Conservation (phyloP, 23 tunicate genomes). For the Clavelina lepadiformis region DNA sequence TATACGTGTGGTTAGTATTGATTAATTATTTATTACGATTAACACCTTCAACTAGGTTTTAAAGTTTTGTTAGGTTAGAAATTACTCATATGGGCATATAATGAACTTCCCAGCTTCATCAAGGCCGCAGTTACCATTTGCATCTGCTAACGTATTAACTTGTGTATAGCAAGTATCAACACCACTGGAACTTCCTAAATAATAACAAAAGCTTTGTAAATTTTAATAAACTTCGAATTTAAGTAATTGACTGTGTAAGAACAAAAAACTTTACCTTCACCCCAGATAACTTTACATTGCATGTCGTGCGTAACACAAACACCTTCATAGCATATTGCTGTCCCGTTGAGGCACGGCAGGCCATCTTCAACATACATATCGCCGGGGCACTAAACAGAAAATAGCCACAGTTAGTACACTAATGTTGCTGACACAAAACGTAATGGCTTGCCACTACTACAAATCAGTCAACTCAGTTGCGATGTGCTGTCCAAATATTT, state of each 20-base stretch:
- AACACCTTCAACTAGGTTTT: too few relatives aligned
- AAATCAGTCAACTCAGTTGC: too few relatives aligned
- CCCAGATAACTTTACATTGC: conserved; percentile 60
- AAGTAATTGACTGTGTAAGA: too few relatives aligned
- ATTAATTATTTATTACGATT: too few relatives aligned
- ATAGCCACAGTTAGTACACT: neutral
- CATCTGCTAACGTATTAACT: conserved; percentile 54
- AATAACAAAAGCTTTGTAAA: too few relatives aligned
- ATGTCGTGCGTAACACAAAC: conserved; percentile 43
- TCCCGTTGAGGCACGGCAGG: conserved; percentile 1
- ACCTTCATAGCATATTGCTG: conserved; percentile 34
- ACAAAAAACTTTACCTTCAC: too few relatives aligned
- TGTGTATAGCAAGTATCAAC: conserved; percentile 37
- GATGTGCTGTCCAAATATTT: too few relatives aligned
- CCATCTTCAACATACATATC: conserved; percentile 53
- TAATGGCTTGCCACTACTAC: too few relatives aligned
- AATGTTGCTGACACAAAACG: too few relatives aligned
- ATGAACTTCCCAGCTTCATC: conserved; percentile 21
- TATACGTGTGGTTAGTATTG: too few relatives aligned
- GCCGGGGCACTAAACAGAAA: conserved; percentile 39
- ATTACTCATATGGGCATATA: conserved; percentile 50
- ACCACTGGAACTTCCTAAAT: conserved; percentile 29
- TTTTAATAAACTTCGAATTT: too few relatives aligned
- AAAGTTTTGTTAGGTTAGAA: too few relatives aligned
- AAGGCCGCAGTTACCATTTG: conserved; percentile 81